Evolutionary conservation across 2,113 vertebrate species (phyloP).

Genomic region (Catharus minimus): DNA sequence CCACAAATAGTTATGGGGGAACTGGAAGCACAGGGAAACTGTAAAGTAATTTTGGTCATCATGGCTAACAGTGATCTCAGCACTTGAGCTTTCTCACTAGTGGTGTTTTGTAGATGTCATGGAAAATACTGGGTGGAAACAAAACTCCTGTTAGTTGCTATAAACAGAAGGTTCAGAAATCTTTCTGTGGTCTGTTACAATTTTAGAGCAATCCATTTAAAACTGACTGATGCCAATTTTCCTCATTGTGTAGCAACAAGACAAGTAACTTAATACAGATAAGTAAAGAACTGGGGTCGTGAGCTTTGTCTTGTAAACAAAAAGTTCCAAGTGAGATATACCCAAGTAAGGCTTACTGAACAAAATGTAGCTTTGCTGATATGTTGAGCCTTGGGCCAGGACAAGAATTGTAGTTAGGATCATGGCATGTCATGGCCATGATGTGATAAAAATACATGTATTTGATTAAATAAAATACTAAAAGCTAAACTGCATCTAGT

Average conservation of each 20-base stretch:
- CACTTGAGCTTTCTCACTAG: not conserved
- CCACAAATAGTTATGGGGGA: not conserved
- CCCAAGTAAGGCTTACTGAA: not conserved
- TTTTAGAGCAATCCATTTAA: conserved; percentile 10
- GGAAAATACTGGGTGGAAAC: conserved; percentile 38
- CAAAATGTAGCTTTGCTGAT: not conserved
- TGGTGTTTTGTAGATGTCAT: not conserved
- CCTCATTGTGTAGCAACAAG: not conserved
- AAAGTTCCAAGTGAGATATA: not conserved
- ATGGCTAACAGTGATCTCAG: conserved; percentile 29
- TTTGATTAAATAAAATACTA: not conserved
- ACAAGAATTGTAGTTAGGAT: not conserved
- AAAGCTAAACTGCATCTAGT: not conserved
- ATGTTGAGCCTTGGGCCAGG: not conserved
- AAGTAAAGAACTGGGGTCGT: not conserved
- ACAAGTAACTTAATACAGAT: not conserved
- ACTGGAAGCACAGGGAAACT: not conserved
- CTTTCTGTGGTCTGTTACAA: conserved; percentile 26
- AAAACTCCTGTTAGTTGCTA: conserved; percentile 20
- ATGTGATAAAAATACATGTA: not conserved
- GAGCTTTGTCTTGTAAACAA: not conserved
- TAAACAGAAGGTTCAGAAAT: conserved; percentile 7
- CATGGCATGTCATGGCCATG: not conserved
- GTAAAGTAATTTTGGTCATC: not conserved
- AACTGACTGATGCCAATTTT: conserved; percentile 17